A percentile compares a stretch with the other conserved stretches of the same genome.
Conservation (phyloP, 64 coral and sea anemone genomes). For the Porites australiensis region DNA sequence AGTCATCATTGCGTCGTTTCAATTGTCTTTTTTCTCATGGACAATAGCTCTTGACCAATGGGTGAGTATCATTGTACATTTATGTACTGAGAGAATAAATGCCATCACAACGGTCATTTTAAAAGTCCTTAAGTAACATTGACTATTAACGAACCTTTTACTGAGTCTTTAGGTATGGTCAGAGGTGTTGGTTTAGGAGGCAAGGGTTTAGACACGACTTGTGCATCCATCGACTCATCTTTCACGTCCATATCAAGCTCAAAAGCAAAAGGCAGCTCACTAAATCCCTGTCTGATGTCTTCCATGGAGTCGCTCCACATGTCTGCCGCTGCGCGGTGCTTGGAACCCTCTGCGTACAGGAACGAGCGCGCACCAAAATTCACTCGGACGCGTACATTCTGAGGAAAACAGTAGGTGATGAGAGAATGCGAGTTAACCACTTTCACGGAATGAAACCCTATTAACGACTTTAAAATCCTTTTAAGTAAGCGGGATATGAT, state of each 20-base stretch:
- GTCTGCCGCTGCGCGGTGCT: conserved; percentile 77
- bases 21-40: too few relatives aligned
- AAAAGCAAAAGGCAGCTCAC: conserved; percentile 77
- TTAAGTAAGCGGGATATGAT: too few relatives aligned
- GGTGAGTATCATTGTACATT: too few relatives aligned
- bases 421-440: neutral
- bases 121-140: too few relatives aligned
- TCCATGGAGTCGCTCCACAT: conserved; percentile 78
- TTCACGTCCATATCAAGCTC: conserved; percentile 56
- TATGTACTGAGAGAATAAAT: too few relatives aligned
- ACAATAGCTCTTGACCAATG: too few relatives aligned
- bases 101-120: too few relatives aligned
- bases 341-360: conserved; percentile 79
- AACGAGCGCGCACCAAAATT: conserved; percentile 88
- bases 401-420: neutral
- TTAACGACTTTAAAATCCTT: too few relatives aligned
- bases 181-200: conserved; percentile 8
- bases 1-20: too few relatives aligned
- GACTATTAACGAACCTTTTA: neutral
- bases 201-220: conserved; percentile 9
- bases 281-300: conserved; percentile 71
- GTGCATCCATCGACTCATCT: neutral
- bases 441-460: too few relatives aligned
- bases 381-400: conserved; percentile 86
- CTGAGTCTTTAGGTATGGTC: conserved; percentile 2